Conservation (phyloP, 2,113 vertebrate species). For the Vanacampus margaritifer region DNA sequence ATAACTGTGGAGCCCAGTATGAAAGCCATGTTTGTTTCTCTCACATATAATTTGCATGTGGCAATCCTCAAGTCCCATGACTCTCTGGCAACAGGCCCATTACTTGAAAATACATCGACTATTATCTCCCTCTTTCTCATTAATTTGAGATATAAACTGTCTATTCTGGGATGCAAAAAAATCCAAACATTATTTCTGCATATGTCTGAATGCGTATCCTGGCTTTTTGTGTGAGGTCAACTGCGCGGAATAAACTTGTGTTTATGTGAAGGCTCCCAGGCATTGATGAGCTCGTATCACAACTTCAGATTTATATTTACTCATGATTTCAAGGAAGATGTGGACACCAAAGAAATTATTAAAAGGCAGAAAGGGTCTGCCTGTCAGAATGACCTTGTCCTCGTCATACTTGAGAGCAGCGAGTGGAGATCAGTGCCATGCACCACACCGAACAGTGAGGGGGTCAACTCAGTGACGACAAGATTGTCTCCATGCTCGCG, state of each 20-base stretch:
- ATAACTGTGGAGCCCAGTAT: conserved; percentile 32
- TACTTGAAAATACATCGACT: not conserved
- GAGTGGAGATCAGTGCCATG: conserved; percentile 68
- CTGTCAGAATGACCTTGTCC: conserved; percentile 30
- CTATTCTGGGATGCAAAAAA: not conserved
- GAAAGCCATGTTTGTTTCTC: conserved; percentile 69
- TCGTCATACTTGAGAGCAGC: conserved; percentile 28
- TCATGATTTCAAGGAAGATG: not conserved
- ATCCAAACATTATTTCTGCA: not conserved
- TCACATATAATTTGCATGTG: conserved; percentile 57
- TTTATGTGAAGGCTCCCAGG: conserved; percentile 47
- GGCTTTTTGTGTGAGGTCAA: conserved; percentile 22
- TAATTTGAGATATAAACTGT: not conserved
- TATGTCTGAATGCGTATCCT: conserved; percentile 12
- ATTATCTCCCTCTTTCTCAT: not conserved
- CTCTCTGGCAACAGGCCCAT: not conserved
- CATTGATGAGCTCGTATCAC: conserved; percentile 23
- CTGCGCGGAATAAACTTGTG: conserved; percentile 3
- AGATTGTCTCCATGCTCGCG: conserved; percentile 59
- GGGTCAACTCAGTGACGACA: conserved; percentile 62
- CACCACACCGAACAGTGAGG: conserved; percentile 68
- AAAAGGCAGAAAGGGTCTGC: conserved; percentile 39
- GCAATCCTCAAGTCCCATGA: conserved; percentile 33
- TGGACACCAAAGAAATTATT: not conserved
- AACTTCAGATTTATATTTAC: not conserved